Conservation (phyloP, 1,140 invertebrate species). For the Cydia strobilella region DNA sequence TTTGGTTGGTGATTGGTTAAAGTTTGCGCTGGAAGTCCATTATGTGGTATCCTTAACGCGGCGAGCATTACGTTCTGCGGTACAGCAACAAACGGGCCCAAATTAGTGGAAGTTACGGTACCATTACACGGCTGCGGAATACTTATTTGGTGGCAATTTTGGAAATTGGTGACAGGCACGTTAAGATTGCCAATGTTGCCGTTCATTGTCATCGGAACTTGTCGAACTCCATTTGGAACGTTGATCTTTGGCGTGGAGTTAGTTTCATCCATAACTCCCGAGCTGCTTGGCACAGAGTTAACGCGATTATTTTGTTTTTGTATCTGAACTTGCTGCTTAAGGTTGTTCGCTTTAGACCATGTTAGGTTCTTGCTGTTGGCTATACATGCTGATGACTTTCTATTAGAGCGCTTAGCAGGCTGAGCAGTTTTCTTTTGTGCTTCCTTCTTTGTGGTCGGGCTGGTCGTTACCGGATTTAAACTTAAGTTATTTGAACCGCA, state of each 20-base stretch:
- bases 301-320: conserved; percentile 68
- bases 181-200: conserved; percentile 63
- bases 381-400: conserved; percentile 74
- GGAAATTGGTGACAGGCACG: conserved; percentile 66
- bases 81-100: conserved; percentile 69
- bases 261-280: conserved; percentile 52
- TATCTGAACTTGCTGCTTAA: conserved; percentile 68
- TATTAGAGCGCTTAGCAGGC: conserved; percentile 64
- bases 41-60: conserved; percentile 78
- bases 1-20: conserved; percentile 55
- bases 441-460: conserved; percentile 60
- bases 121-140: conserved; percentile 66
- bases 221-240: conserved; percentile 68
- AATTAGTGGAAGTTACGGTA: conserved; percentile 62
- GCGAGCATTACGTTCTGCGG: conserved; percentile 79
- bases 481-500: conserved; percentile 72
- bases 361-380: conserved; percentile 76
- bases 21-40: conserved; percentile 64
- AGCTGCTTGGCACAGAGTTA: conserved; percentile 53
- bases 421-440: conserved; percentile 53
- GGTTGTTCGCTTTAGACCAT: conserved; percentile 75
- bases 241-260: conserved; percentile 65
- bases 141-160: conserved; percentile 72
- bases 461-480: conserved; percentile 53
- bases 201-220: conserved; percentile 70